Conservation (phyloP, 2,888 invertebrate species). For the Caenorhabditis angaria region DNA sequence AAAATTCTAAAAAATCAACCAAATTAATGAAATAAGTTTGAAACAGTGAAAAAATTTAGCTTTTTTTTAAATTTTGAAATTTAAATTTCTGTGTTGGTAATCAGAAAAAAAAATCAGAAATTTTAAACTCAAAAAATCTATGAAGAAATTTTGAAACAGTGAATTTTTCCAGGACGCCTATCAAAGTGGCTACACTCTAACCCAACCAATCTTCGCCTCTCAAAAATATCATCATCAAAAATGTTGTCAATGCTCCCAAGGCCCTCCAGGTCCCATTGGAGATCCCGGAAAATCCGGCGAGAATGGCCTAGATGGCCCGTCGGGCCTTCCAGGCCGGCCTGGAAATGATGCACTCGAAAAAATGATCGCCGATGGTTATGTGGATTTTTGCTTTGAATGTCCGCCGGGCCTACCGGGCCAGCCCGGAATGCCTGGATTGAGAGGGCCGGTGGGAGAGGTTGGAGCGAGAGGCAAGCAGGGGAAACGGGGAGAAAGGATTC, state of each 20-base stretch:
- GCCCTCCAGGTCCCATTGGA: conserved; percentile 15
- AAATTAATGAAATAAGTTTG: no score
- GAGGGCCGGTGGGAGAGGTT: conserved; percentile 1
- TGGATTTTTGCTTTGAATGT: conserved; percentile 32
- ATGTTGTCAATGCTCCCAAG: conserved; percentile 23
- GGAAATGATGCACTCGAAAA: conserved; percentile 24
- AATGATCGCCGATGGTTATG: conserved; percentile 30
- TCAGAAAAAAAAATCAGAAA: background rate
- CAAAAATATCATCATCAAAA: background rate
- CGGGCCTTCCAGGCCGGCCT: conserved; percentile 16
- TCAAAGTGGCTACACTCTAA: conserved; percentile 26
- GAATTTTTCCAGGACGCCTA: conserved; percentile 11
- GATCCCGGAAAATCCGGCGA: conserved; percentile 17
- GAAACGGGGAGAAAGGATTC: conserved; percentile 7
- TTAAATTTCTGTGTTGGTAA: background rate
- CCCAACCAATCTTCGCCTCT: conserved; percentile 10
- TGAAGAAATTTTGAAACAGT: background rate
- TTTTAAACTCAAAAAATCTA: background rate
- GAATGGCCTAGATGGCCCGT: conserved; percentile 16
- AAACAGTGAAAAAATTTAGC: no score
- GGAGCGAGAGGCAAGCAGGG: conserved; percentile 14
- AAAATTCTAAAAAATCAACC: no score
- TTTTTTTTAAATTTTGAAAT: no score
- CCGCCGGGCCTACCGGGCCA: conserved; percentile 17
- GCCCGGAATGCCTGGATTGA: conserved; percentile 18